Evolutionary conservation across 2,888 invertebrate genomes (phyloP), one percentile per base, ranked within the genome.

Genomic region (Belgica antarctica): DNA sequence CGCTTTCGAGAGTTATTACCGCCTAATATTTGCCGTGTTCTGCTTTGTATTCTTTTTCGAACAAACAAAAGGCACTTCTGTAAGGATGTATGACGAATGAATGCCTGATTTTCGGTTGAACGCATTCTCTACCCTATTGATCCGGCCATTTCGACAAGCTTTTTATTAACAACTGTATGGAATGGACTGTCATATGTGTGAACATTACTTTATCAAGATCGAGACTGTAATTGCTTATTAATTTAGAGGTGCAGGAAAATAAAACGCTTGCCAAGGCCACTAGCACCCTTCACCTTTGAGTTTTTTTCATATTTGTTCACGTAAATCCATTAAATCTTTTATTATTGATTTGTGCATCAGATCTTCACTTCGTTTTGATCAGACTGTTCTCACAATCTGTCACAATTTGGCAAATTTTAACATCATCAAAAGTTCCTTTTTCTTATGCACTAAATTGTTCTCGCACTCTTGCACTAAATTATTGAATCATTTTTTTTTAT

Each of bases 131-230:
- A n/a, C n/a, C n/a, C n/a, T 41, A 41, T 41, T 41, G 41, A 41
- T 41, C 10, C n/a, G 34, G 12, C 12, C 12, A 2, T n/a, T 15
- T 41, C 10, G 41, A 2, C 41, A 10, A 15, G 41, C 12, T 12
- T 41, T n/a, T n/a, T n/a, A n/a, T n/a, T n/a, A n/a, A n/a, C n/a
- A 41, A 41, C n/a, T 12, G 41, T 15, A 15, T n/a, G 41, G 2
- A 31, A 41, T n/a, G 41, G n/a, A 41, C n/a, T n/a, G 15, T 41
- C n/a, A n/a, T 12, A 41, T n/a, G 41, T 41, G 41, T 5, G 41
- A 41, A 41, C 41, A 41, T 15, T n/a, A 41, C 10, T 41, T 15
- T n/a, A 41, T 41, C 41, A 41, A 41, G 41, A 41, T 41, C 41
- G 15, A 41, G 41, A n/a, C 2, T n/a, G 15, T 41, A 41, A n/a